These are phyloP conservation scores for Porites rus DNA, from an alignment of 92 coral and sea anemone genomes.

Conservation along the genomic window DNA sequence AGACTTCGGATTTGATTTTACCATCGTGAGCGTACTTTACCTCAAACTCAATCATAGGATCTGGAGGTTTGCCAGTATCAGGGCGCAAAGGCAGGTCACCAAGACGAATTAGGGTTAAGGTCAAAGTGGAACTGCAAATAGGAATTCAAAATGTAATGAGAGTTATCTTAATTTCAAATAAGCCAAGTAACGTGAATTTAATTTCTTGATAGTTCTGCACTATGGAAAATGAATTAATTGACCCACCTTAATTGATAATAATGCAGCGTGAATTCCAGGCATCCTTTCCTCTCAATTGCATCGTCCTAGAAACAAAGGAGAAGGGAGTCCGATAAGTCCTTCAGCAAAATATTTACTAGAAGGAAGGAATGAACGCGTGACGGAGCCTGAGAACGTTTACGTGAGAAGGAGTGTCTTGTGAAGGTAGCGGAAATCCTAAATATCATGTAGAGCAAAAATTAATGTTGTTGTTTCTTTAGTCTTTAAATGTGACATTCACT, in stretches of 20 bases:
- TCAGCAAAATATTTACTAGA: no score
- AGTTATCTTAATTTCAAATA: neutral
- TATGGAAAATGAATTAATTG: no score
- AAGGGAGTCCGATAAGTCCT: no score
- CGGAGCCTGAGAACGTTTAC: no score
- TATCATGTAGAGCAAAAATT: no score
- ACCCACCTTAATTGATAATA: slow-evolving; percentile 75
- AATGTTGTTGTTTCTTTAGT: no score
- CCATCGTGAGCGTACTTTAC: slow-evolving; percentile 84
- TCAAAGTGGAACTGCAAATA: slow-evolving; percentile 74
- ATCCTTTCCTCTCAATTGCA: slow-evolving; percentile 83
- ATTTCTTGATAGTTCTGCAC: neutral
- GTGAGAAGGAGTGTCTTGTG: neutral
- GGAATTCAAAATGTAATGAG: neutral
- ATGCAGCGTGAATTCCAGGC: slow-evolving; percentile 83
- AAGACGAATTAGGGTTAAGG: slow-evolving; percentile 87
- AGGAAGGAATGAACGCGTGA: no score
- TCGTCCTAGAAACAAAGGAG: slow-evolving; percentile 69
- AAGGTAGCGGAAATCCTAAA: no score
- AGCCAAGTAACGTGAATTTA: no score
- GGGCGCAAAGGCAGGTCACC: slow-evolving; percentile 89
- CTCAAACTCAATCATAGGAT: slow-evolving; percentile 87
- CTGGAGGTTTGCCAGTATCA: slow-evolving; percentile 83
- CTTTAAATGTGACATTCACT: no score
- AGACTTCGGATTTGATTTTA: slow-evolving; percentile 89